phyloP scores from a whole-genome alignment of 1,140 invertebrate species.

The Mya arenaria region DNA sequence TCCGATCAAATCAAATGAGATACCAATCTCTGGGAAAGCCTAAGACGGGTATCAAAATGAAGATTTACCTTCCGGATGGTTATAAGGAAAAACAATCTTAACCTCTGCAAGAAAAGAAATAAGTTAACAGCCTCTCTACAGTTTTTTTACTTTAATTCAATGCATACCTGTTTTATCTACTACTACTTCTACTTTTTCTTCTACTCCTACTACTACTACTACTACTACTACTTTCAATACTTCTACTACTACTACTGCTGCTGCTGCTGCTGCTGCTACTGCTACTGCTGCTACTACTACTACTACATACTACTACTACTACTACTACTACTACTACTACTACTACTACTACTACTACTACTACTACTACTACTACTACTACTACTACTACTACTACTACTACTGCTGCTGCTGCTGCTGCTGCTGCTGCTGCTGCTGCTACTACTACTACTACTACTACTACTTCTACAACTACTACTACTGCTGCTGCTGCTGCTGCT shows the following conservation, averaged over 20 bases:
- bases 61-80: too few species aligned
- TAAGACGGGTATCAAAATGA: too few species aligned
- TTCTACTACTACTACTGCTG: not conserved
- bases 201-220: not conserved
- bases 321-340: slow-evolving; percentile 15
- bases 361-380: slow-evolving; percentile 3
- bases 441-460: not conserved
- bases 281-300: not conserved
- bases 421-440: not conserved
- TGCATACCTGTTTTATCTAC: too few species aligned
- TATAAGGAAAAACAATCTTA: too few species aligned
- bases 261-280: not conserved
- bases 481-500: too few species aligned
- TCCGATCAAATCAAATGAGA: too few species aligned
- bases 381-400: slow-evolving; percentile 12
- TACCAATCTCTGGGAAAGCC: too few species aligned
- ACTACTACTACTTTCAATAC: slow-evolving; percentile 2
- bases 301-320: not conserved
- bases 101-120: too few species aligned
- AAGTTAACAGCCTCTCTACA: too few species aligned
- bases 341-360: not conserved
- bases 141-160: too few species aligned
- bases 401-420: not conserved
- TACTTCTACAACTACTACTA: not conserved
- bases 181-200: not conserved